A percentile compares a stretch with the other conserved stretches of the same genome.
Evolutionary conservation across 2,113 vertebrate genomes (phyloP).

Genomic region (Tiliqua scincoides): DNA sequence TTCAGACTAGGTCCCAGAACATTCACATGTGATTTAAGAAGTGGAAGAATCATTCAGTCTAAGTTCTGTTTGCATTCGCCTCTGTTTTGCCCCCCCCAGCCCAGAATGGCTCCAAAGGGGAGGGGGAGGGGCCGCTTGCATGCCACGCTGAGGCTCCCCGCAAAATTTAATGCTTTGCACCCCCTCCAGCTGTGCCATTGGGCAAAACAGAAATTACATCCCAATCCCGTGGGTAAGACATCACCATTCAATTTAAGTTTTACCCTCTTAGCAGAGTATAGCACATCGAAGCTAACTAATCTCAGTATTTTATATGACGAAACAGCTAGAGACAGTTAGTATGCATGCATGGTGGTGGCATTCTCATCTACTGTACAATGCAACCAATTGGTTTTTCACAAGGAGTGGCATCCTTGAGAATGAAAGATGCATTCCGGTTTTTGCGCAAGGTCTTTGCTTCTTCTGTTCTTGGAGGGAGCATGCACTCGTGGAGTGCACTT

Average conservation of each 20-base stretch:
- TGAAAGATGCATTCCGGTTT: too few relatives aligned
- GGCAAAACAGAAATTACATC: not conserved
- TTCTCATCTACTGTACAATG: not conserved
- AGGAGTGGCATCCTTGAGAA: too few relatives aligned
- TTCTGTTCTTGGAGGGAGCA: too few relatives aligned
- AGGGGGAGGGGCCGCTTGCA: too few relatives aligned
- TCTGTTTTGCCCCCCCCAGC: too few relatives aligned
- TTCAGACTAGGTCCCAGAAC: not conserved
- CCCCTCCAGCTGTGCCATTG: too few relatives aligned
- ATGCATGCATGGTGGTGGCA: not conserved
- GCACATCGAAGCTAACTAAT: conserved; percentile 31
- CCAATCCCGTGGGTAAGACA: conserved; percentile 61
- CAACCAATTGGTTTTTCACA: too few relatives aligned
- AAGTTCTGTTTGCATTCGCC: not conserved
- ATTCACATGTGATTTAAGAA: not conserved
- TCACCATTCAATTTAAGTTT: conserved; percentile 62
- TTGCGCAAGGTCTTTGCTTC: too few relatives aligned
- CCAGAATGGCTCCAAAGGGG: too few relatives aligned
- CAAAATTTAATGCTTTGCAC: too few relatives aligned
- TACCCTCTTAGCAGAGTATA: conserved; percentile 47
- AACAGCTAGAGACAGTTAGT: fast-evolving
- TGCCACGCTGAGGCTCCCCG: too few relatives aligned
- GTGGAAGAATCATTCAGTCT: not conserved
- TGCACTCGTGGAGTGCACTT: too few relatives aligned
- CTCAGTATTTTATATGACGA: conserved; percentile 24